These are phyloP conservation scores for Drosophila bocqueti DNA, from an alignment of 1,140 invertebrate species.

Conservation along the genomic window DNA sequence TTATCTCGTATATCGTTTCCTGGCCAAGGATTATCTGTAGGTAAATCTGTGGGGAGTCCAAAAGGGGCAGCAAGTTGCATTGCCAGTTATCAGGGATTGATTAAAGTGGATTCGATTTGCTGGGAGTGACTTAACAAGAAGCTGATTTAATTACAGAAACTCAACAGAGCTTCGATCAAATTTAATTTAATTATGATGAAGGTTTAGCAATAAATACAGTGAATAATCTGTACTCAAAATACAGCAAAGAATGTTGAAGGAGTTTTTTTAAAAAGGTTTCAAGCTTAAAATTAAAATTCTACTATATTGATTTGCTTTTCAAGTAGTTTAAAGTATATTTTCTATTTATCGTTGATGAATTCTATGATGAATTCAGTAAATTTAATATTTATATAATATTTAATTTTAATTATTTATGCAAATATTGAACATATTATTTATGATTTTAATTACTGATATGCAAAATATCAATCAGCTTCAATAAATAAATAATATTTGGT, in stretches of 20 bases:
- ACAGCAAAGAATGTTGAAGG: background rate
- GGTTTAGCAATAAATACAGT: background rate
- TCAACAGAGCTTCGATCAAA: background rate
- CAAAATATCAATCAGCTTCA: background rate
- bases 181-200: background rate
- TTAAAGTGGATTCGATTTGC: constrained; percentile 25
- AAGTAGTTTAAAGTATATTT: background rate
- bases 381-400: background rate
- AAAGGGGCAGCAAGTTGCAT: background rate
- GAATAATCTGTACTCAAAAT: background rate
- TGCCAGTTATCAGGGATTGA: constrained; percentile 7
- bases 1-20: background rate
- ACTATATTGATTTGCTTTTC: background rate
- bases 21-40: background rate
- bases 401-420: background rate
- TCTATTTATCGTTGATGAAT: too few relatives aligned
- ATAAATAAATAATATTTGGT: background rate
- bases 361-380: background rate
- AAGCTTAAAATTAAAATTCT: background rate
- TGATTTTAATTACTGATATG: background rate
- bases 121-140: constrained; percentile 1
- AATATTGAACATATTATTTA: background rate
- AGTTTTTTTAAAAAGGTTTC: background rate
- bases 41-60: background rate
- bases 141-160: constrained; percentile 14